phyloP scores from a whole-genome alignment of 2,113 vertebrate genomes.

The Lontra canadensis region DNA sequence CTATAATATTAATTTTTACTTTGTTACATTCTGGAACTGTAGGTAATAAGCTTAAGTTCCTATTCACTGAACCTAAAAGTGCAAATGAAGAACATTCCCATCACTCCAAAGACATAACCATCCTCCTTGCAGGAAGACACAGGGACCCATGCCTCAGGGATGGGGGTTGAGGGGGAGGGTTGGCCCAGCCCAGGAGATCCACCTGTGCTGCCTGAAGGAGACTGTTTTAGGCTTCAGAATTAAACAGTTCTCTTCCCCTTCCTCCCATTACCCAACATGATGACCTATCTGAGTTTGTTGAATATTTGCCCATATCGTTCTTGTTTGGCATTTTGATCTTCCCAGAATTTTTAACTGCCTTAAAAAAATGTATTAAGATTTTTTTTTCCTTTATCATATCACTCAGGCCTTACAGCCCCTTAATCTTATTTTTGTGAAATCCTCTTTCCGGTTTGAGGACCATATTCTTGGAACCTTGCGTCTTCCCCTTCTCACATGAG shows the following conservation, averaged over 20 bases:
- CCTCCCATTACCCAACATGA: background rate
- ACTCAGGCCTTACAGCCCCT: background rate
- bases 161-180: too few relatives aligned
- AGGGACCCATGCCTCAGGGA: rapidly evolving
- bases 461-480: background rate
- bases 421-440: background rate
- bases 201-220: background rate
- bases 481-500: background rate
- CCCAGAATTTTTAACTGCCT: background rate
- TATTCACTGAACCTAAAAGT: background rate
- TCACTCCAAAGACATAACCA: background rate
- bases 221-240: background rate
- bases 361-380: slow-evolving; percentile 15
- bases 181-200: background rate
- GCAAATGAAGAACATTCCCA: background rate
- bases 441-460: background rate
- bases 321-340: background rate
- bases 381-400: background rate
- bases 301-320: background rate
- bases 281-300: background rate
- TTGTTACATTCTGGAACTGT: background rate
- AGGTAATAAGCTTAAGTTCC: background rate
- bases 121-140: too few relatives aligned
- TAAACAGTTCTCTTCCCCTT: background rate
- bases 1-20: background rate